Evolutionary conservation across 2,888 invertebrate genomes (phyloP), one percentile per base, ranked within the genome.

Genomic region (Ormyrus pomaceus): DNA sequence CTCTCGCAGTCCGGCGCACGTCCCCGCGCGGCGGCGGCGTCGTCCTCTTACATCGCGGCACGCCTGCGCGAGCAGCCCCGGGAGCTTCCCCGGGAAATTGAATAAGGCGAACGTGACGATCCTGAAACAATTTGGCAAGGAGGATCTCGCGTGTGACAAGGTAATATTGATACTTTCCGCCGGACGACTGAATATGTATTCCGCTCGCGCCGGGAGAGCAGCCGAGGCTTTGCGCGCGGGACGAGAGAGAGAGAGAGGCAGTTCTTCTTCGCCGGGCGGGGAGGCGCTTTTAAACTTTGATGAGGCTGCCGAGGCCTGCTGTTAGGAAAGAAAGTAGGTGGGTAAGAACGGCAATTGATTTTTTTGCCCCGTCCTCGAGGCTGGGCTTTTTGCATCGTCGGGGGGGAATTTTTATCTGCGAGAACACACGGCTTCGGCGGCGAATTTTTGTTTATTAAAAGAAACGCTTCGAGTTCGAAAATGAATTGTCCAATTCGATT

Each of bases 71-170:
- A 34, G n/a, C 34, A 4, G 46, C 62, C 45, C 9, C 46, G 8
- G 53, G 19, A 13, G 50, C 56, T 9, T 45, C 45, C 77, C 9
- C 55, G 74, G 66, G 69, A 74, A 79, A 79, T 79, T 79, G 79
- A 79, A 79, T 79, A 79, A 79, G 69, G 68, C 11, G 65, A 61
- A 71, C 62, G 74, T 55, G 73, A 77, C 65, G 76, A 82, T 70
- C 75, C 77, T 45, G 11, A 81, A 79, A 80, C 81, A 82, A 83
- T 83, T 82, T 83, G 79, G 62, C 81, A 61, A 74, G 69, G 82
- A 78, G 82, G 78, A 78, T 80, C 65, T 75, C 64, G 69, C 77
- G 64, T 77, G 83, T 77, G 83, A 80, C 79, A 83, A 80, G 66
- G 59, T 66, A 59, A 76, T 80, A 75, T 66, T 71, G 66, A 76